phyloP scores from a whole-genome alignment of 2,113 vertebrate species.

The Lichenostomus cassidix region DNA sequence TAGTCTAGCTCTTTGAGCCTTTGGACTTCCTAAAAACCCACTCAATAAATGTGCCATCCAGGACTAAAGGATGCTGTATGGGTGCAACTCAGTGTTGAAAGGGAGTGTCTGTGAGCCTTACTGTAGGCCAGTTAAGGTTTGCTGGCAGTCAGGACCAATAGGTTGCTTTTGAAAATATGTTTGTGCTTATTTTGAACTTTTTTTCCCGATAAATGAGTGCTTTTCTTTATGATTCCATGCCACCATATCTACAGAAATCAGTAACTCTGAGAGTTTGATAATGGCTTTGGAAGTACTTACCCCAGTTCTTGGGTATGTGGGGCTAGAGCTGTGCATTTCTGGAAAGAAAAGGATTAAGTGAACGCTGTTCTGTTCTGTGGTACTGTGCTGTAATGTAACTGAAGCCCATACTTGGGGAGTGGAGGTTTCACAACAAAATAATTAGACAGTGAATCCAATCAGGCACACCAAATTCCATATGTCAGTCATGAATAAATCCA shows the following conservation, averaged over 20 bases:
- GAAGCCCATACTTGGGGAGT: not conserved
- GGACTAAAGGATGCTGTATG: not conserved
- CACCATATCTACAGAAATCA: not conserved
- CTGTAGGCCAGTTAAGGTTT: not conserved
- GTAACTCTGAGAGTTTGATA: not conserved
- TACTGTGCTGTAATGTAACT: not conserved
- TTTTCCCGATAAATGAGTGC: not conserved
- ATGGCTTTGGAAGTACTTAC: not conserved
- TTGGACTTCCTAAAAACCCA: not conserved
- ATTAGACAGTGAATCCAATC: not conserved
- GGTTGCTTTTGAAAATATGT: not conserved
- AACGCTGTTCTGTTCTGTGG: not conserved
- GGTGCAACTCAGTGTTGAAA: not conserved
- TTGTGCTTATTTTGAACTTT: not conserved
- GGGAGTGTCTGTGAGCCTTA: not conserved
- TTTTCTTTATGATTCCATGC: not conserved
- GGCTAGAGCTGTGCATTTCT: not conserved
- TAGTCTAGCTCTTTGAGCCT: not conserved
- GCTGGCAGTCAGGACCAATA: not conserved
- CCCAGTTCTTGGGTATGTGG: not conserved
- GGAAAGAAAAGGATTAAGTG: not conserved
- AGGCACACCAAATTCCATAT: not conserved
- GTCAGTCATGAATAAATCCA: not conserved
- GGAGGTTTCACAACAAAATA: not conserved
- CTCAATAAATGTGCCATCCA: not conserved